Conservation (phyloP, 2,113 vertebrate species). For the Stegostoma tigrinum region DNA sequence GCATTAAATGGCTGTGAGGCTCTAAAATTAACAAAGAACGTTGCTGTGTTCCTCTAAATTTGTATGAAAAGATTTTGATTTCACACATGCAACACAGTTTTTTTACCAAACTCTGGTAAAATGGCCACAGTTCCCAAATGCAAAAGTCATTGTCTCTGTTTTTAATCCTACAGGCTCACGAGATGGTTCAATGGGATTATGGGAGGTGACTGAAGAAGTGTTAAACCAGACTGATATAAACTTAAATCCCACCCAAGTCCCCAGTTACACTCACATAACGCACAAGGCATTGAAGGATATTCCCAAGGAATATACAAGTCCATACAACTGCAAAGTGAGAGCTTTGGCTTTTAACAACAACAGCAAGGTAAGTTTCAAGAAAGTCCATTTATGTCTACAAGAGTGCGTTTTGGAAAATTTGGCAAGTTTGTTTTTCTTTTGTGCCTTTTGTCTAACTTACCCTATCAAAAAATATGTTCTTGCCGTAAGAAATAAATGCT, state of each 20-base stretch:
- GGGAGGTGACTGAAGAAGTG: conserved; percentile 90
- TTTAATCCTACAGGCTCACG: conserved; percentile 71
- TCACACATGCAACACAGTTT: not conserved
- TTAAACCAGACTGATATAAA: conserved; percentile 66
- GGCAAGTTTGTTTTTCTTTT: not conserved
- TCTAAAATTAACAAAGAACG: not conserved
- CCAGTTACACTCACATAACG: conserved; percentile 85
- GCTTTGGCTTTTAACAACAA: conserved; percentile 91
- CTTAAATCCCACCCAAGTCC: conserved; percentile 70
- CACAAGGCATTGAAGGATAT: conserved; percentile 91
- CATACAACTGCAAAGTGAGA: conserved; percentile 93
- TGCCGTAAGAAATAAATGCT: too few species aligned
- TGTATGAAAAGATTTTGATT: not conserved
- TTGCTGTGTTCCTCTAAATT: not conserved
- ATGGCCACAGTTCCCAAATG: not conserved
- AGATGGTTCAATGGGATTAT: conserved; percentile 95
- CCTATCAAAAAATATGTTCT: not conserved
- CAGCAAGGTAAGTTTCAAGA: conserved; percentile 70
- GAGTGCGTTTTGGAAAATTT: not conserved
- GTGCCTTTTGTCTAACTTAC: not conserved
- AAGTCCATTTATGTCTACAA: not conserved
- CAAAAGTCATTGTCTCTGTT: conserved; percentile 25
- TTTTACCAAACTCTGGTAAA: not conserved
- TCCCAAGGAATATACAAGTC: conserved; percentile 90
- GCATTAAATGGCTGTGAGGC: too few species aligned